A percentile compares a stretch with the other conserved stretches of the same genome.
Evolutionary conservation across 2,113 vertebrate genomes (phyloP).

Genomic region (Eonycteris spelaea): DNA sequence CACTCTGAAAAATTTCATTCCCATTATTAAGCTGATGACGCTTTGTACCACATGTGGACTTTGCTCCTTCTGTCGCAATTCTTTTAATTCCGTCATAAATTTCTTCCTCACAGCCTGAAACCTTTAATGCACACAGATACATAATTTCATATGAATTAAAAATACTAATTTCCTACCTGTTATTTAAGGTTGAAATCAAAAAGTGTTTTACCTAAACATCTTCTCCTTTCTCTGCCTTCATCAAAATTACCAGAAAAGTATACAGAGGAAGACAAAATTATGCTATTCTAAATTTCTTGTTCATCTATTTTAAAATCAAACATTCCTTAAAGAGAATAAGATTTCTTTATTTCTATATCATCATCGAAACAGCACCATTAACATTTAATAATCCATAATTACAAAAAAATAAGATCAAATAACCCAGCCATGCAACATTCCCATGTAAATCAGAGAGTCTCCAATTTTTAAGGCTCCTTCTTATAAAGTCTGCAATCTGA

Average conservation of each 20-base stretch:
- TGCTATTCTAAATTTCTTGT: background rate
- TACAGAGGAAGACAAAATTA: background rate
- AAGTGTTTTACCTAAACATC: background rate
- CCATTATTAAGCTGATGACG: conserved; percentile 99
- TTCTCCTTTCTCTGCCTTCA: background rate
- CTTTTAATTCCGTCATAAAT: conserved; percentile 98
- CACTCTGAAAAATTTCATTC: conserved; percentile 99
- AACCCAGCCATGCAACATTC: background rate
- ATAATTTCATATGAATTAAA: background rate
- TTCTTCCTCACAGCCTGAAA: conserved; percentile 99
- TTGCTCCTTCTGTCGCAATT: conserved; percentile 95
- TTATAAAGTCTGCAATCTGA: background rate
- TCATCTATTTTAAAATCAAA: background rate
- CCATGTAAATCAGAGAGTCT: background rate
- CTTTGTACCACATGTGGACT: conserved; percentile 96
- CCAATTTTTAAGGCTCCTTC: background rate
- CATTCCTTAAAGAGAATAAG: background rate
- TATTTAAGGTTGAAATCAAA: background rate
- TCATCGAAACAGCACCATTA: background rate
- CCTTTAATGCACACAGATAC: conserved; percentile 73
- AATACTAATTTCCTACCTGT: background rate
- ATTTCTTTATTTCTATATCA: background rate
- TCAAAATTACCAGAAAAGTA: background rate
- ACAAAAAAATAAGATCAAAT: background rate
- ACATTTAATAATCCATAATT: background rate